Conservation (phyloP, 2,797 vertebrate species). For the Urophycis tenuis region DNA sequence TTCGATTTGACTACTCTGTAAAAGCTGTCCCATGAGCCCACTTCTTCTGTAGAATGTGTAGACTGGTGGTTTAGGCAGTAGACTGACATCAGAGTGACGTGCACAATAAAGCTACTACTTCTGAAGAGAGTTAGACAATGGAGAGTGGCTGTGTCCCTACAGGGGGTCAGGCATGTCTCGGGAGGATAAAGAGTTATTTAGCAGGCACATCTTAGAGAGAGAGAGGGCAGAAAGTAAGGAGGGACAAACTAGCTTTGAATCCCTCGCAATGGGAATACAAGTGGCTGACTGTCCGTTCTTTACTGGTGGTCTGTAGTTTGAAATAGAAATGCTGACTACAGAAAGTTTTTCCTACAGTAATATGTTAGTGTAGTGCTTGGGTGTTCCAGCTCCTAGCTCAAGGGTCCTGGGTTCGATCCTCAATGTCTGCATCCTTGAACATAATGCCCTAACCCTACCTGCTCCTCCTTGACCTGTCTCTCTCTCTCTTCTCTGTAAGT, state of each 20-base stretch:
- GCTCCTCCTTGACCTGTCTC: too few species aligned
- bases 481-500: background rate
- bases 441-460: background rate
- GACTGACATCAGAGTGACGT: background rate
- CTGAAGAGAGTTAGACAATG: background rate
- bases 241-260: background rate
- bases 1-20: background rate
- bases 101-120: background rate
- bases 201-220: background rate
- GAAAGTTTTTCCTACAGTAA: background rate
- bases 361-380: background rate
- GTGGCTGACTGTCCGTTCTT: background rate
- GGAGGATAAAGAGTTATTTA: background rate
- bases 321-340: background rate
- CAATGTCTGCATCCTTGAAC: background rate
- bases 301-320: background rate
- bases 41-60: background rate
- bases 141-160: conserved; percentile 16
- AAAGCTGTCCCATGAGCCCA: background rate
- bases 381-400: background rate
- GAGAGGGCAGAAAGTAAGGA: background rate
- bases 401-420: background rate
- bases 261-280: background rate
- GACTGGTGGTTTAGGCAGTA: background rate
- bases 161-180: conserved; percentile 8